These are phyloP conservation scores for Chondrosia reniformis DNA, from an alignment of 37 sponge, comb jelly and placozoan genomes.

Conservation along the genomic window DNA sequence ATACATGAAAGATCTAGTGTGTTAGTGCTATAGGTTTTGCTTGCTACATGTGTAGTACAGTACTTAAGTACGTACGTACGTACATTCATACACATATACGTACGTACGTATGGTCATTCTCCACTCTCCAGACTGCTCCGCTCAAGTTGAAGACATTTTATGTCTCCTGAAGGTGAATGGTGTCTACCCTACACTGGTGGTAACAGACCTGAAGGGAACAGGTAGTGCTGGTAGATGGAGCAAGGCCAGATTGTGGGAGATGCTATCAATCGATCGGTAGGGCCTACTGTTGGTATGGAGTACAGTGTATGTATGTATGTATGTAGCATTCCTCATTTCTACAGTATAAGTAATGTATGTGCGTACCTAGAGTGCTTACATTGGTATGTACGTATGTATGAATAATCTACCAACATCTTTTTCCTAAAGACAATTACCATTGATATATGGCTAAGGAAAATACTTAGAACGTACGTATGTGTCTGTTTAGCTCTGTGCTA, in stretches of 20 bases:
- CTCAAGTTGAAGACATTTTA: background rate
- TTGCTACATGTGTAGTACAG: background rate
- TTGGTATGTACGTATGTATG: background rate
- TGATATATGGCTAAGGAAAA: no score
- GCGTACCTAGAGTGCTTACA: background rate
- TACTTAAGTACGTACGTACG: background rate
- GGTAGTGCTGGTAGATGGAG: constrained; percentile 42
- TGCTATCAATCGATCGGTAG: constrained; percentile 76
- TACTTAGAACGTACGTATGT: background rate
- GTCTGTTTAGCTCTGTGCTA: background rate
- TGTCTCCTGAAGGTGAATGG: constrained; percentile 34
- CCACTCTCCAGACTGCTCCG: background rate
- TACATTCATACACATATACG: background rate
- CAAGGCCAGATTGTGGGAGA: constrained; percentile 78
- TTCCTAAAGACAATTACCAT: no score
- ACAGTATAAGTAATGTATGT: constrained; percentile 3
- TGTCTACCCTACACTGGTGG: constrained; percentile 69
- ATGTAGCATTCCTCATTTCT: no score
- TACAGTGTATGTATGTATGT: constrained; percentile 1
- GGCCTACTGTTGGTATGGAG: background rate
- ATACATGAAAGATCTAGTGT: no score
- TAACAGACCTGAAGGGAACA: constrained; percentile 56
- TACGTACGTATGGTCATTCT: background rate
- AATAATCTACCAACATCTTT: no score
- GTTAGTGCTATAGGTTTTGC: background rate